Percentiles rank a stretch among this genome's conserved stretches.
Conservation (phyloP, 2,888 invertebrate genomes). For the Drosophila bunnanda region DNA sequence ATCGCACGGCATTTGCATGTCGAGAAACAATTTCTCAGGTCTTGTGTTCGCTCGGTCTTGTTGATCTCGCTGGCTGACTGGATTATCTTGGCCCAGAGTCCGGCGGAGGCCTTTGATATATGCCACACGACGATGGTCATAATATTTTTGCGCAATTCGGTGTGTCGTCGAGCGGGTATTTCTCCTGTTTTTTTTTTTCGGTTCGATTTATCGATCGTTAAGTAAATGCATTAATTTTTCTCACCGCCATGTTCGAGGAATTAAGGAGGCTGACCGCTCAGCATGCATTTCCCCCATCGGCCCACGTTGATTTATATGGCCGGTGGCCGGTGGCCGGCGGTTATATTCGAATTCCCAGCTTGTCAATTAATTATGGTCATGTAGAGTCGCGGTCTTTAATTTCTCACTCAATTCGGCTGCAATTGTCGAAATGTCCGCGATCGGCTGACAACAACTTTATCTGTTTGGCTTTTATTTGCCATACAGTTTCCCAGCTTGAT, state of each 20-base stretch:
- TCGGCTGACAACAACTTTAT: slow-evolving; percentile 41
- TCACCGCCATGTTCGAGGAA: slow-evolving; percentile 21
- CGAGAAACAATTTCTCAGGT: slow-evolving; percentile 77
- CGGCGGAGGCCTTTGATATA: slow-evolving; percentile 73
- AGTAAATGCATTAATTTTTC: slow-evolving; percentile 70
- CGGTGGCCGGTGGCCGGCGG: too few species aligned
- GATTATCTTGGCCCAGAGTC: slow-evolving; percentile 53
- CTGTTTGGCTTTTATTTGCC: slow-evolving; percentile 37
- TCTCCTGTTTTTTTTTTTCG: slow-evolving; percentile 51
- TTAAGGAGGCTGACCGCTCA: slow-evolving; percentile 23
- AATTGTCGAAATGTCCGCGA: slow-evolving; percentile 35
- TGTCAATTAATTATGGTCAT: slow-evolving; percentile 68
- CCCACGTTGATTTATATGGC: slow-evolving; percentile 55
- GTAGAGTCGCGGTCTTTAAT: slow-evolving; percentile 39
- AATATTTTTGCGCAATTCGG: slow-evolving; percentile 83
- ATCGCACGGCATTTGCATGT: slow-evolving; percentile 80
- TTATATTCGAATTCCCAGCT: slow-evolving; percentile 48
- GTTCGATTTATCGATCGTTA: slow-evolving; percentile 74
- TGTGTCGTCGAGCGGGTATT: slow-evolving; percentile 74
- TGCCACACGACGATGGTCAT: slow-evolving; percentile 79
- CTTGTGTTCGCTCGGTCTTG: slow-evolving; percentile 45
- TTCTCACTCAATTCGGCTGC: slow-evolving; percentile 58
- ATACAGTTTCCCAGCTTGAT: slow-evolving; percentile 24
- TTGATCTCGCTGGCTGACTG: slow-evolving; percentile 48
- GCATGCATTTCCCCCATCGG: slow-evolving; percentile 26